Conservation (phyloP, 2,888 invertebrate genomes). For the Diogma glabrata region DNA sequence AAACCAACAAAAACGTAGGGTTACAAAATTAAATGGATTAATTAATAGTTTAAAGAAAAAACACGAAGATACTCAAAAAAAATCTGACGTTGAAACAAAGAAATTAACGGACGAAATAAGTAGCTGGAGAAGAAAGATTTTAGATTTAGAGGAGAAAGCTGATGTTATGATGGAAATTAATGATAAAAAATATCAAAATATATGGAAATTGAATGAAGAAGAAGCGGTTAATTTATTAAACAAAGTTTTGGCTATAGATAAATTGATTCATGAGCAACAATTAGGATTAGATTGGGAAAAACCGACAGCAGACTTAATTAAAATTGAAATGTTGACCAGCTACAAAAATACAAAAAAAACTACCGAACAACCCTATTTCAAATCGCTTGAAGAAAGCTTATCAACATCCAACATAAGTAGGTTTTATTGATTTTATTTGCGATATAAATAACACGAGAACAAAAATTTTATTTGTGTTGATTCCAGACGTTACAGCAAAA, state of each 20-base stretch:
- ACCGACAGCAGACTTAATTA: no score
- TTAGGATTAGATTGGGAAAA: slow-evolving; percentile 45
- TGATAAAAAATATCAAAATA: slow-evolving; percentile 43
- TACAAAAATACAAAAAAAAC: no score
- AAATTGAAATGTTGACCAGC: no score
- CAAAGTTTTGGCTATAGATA: slow-evolving; percentile 46
- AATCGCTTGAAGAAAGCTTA: no score
- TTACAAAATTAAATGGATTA: slow-evolving; percentile 64
- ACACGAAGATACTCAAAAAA: slow-evolving; percentile 52
- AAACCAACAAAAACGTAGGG: slow-evolving; percentile 63
- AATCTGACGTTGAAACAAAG: slow-evolving; percentile 51
- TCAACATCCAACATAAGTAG: no score
- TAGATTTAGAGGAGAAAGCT: slow-evolving; percentile 58
- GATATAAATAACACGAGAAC: no score
- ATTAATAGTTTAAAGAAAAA: slow-evolving; percentile 53
- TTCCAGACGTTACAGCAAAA: no score
- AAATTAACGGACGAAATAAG: slow-evolving; percentile 57
- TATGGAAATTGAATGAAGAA: slow-evolving; percentile 51
- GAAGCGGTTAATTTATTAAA: slow-evolving; percentile 39
- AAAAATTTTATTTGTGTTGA: no score
- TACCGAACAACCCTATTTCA: no score
- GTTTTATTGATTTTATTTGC: no score
- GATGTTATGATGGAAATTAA: slow-evolving; percentile 50
- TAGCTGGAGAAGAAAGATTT: slow-evolving; percentile 51
- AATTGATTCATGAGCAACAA: slow-evolving; percentile 49